Percentiles rank a stretch among this genome's conserved stretches.
These are phyloP conservation scores for Kryphioiulus occultus DNA, from an alignment of 2,888 invertebrate genomes.

Conservation along the genomic window DNA sequence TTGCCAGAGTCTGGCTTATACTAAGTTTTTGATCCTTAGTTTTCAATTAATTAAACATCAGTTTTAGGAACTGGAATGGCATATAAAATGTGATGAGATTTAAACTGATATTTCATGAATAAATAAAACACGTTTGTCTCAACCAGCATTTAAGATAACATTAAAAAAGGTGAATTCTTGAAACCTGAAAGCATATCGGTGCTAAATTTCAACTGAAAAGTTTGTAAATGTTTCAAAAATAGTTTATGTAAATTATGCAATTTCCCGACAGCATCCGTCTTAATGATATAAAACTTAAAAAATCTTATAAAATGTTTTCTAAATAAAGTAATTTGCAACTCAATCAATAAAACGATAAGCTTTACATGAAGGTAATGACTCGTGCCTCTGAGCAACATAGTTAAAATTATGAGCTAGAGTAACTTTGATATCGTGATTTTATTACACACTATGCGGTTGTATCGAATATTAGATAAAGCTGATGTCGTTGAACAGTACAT, in stretches of 20 bases:
- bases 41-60: slow-evolving; percentile 20
- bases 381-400: not conserved
- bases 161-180: not conserved
- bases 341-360: no score
- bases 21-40: not conserved
- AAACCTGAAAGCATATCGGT: not conserved
- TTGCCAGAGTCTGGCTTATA: not conserved
- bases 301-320: no score
- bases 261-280: no score
- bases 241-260: not conserved
- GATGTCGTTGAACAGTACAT: not conserved
- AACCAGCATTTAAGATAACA: no score
- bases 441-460: not conserved
- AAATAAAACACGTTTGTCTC: not conserved
- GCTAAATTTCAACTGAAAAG: no score
- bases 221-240: not conserved
- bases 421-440: not conserved
- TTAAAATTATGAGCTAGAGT: not conserved
- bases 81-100: not conserved
- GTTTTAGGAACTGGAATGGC: not conserved
- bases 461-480: no score
- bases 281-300: no score
- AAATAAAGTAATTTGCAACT: no score
- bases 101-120: not conserved
- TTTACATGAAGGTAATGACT: no score